These are phyloP conservation scores for Melanerpes formicivorus DNA, from an alignment of 2,113 vertebrate genomes.

Conservation along the genomic window DNA sequence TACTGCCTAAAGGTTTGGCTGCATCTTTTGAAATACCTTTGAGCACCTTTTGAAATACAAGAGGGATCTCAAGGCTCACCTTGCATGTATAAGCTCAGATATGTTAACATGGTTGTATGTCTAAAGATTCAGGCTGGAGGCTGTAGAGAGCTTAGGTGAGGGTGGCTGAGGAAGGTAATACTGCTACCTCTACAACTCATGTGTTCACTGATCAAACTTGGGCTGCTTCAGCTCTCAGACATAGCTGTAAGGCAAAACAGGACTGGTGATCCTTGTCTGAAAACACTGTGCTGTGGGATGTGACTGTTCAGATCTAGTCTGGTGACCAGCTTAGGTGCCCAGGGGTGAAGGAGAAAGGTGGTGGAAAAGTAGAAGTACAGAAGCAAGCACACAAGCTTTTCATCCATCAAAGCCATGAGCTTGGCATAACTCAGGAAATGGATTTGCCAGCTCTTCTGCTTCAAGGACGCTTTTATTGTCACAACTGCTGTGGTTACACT, in stretches of 20 bases:
- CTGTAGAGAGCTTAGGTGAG: background rate
- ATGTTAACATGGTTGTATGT: background rate
- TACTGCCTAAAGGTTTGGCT: background rate
- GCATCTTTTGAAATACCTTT: background rate
- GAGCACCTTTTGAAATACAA: background rate
- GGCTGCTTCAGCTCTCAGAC: background rate
- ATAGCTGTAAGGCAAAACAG: background rate
- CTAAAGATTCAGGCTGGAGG: background rate
- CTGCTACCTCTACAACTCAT: background rate
- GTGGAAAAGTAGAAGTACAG: background rate
- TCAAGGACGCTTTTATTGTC: background rate
- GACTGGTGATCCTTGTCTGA: background rate
- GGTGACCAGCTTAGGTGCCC: background rate
- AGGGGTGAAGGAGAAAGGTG: background rate
- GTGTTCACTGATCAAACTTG: background rate
- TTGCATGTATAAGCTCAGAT: background rate
- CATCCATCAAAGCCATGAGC: background rate
- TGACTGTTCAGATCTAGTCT: background rate
- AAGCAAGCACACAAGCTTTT: background rate
- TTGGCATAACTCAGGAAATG: background rate
- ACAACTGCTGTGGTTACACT: background rate
- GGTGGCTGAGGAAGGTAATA: background rate
- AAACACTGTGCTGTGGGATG: background rate
- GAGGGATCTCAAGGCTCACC: rapidly evolving
- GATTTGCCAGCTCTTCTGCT: background rate